Conservation (phyloP, 1,140 invertebrate genomes). For the Brachionus angularis region DNA sequence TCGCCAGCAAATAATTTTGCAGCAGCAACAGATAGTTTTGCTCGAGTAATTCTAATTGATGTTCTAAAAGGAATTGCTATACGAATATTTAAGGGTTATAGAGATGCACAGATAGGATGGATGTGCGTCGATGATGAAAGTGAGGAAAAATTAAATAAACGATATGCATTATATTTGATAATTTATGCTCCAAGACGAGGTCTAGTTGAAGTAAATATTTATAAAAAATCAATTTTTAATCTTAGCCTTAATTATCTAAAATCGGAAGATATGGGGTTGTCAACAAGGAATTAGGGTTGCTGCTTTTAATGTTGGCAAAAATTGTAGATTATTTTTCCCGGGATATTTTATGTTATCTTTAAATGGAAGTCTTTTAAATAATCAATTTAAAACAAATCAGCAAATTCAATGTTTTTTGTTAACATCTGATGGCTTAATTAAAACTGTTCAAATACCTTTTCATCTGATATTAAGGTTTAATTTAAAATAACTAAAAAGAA, state of each 20-base stretch:
- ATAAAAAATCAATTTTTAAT: background rate
- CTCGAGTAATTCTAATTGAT: conserved; percentile 78
- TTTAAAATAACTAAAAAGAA: background rate
- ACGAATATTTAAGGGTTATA: conserved; percentile 86
- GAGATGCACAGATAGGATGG: conserved; percentile 79
- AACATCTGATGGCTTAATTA: conserved; percentile 72
- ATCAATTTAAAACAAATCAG: conserved; percentile 60
- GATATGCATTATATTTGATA: conserved; percentile 69
- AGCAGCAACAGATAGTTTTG: conserved; percentile 76
- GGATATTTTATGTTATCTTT: conserved; percentile 73
- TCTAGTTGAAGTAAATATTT: conserved; percentile 68
- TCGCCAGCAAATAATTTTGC: conserved; percentile 76
- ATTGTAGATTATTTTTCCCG: conserved; percentile 62
- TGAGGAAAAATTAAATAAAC: conserved; percentile 48
- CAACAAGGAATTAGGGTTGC: conserved; percentile 80
- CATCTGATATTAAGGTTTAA: conserved; percentile 65
- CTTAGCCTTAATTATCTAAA: background rate
- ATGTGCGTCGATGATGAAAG: conserved; percentile 69
- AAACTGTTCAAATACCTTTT: conserved; percentile 79
- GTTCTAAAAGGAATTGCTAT: conserved; percentile 71
- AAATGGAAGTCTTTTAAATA: conserved; percentile 50
- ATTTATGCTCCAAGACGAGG: conserved; percentile 79
- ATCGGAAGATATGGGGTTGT: conserved; percentile 66
- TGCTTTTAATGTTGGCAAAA: conserved; percentile 79
- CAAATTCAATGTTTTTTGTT: conserved; percentile 72